phyloP scores from a whole-genome alignment of 2,113 vertebrate species.

The Lepisosteus oculatus region DNA sequence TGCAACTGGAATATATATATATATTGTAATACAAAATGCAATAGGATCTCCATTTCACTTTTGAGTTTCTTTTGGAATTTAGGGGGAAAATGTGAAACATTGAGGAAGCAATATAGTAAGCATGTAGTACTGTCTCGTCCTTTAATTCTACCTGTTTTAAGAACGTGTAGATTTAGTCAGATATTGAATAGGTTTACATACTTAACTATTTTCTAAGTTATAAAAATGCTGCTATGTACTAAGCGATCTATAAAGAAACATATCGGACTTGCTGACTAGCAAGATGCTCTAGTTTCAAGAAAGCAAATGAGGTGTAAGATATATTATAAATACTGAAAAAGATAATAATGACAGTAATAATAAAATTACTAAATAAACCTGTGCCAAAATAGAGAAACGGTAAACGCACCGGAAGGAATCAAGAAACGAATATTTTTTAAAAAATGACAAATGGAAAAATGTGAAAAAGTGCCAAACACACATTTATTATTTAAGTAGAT shows the following conservation, averaged over 20 bases:
- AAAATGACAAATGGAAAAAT: slow-evolving; percentile 70
- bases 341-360: slow-evolving; percentile 58
- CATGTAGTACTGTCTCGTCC: slow-evolving; percentile 66
- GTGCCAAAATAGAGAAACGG: slow-evolving; percentile 71
- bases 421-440: slow-evolving; percentile 38
- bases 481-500: slow-evolving; percentile 59
- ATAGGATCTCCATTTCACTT: slow-evolving; percentile 37
- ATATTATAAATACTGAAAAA: slow-evolving; percentile 50
- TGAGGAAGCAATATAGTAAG: slow-evolving; percentile 75
- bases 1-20: slow-evolving; percentile 44
- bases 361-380: slow-evolving; percentile 61
- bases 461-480: slow-evolving; percentile 79
- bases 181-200: slow-evolving; percentile 62
- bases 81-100: slow-evolving; percentile 68
- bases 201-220: slow-evolving; percentile 61
- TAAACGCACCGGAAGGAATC: slow-evolving; percentile 43
- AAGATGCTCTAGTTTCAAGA: slow-evolving; percentile 59
- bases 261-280: slow-evolving; percentile 68
- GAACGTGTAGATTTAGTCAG: slow-evolving; percentile 66
- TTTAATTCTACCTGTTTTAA: slow-evolving; percentile 60
- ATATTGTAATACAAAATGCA: slow-evolving; percentile 43
- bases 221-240: slow-evolving; percentile 77
- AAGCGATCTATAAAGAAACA: slow-evolving; percentile 65
- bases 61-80: slow-evolving; percentile 50
- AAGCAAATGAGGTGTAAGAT: slow-evolving; percentile 63